A percentile compares a stretch with the other conserved stretches of the same genome.
phyloP scores from a whole-genome alignment of 1,140 invertebrate species.

The Drosophila tsacasi region DNA sequence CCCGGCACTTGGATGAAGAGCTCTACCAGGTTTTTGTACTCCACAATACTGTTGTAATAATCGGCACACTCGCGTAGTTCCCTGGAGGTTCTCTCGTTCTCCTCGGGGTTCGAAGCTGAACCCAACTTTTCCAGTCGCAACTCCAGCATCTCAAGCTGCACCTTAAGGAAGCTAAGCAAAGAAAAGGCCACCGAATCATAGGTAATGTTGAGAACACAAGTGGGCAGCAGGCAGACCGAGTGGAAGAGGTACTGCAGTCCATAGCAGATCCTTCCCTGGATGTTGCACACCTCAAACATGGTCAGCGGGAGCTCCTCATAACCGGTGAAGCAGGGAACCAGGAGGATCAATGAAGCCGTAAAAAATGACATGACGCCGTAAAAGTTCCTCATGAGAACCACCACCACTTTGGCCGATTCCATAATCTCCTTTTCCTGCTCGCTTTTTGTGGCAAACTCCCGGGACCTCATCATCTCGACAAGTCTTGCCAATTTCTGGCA shows the following conservation, averaged over 20 bases:
- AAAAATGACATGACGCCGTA: conserved; percentile 44
- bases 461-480: conserved; percentile 35
- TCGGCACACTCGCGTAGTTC: conserved; percentile 56
- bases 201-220: conserved; percentile 70
- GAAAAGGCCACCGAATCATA: conserved; percentile 61
- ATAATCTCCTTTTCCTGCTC: conserved; percentile 14
- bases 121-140: conserved; percentile 57
- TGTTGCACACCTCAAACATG: conserved; percentile 65
- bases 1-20: conserved; percentile 61
- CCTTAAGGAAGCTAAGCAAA: conserved; percentile 54
- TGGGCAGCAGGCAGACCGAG: conserved; percentile 45
- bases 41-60: conserved; percentile 52
- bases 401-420: conserved; percentile 3
- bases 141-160: conserved; percentile 60
- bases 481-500: conserved; percentile 22
- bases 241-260: conserved; percentile 53
- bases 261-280: conserved; percentile 36
- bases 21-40: conserved; percentile 59
- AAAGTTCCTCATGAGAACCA: conserved; percentile 43
- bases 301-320: conserved; percentile 42
- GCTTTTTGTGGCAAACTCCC: conserved; percentile 19
- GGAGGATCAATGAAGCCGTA: conserved; percentile 36
- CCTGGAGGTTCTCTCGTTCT: conserved; percentile 24
- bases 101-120: background rate
- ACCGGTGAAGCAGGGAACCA: conserved; percentile 37